Percentiles rank a stretch among this genome's conserved stretches.
These are phyloP conservation scores for Hermodice carunculata DNA, from an alignment of 2,888 invertebrate species.

Conservation along the genomic window DNA sequence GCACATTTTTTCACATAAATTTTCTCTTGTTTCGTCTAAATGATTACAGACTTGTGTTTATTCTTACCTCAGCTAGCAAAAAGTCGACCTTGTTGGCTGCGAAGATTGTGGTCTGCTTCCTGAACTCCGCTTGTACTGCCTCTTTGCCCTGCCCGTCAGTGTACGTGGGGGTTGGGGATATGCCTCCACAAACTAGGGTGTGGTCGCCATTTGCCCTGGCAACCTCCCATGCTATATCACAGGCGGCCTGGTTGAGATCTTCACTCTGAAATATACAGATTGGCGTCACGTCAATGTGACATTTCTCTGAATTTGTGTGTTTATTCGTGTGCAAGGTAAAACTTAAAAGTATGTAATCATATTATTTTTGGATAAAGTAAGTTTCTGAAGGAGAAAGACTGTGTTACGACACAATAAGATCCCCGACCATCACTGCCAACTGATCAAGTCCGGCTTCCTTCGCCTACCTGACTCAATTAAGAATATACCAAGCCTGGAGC, in stretches of 20 bases:
- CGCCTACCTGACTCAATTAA: no score
- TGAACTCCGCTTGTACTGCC: constrained; percentile 23
- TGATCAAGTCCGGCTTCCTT: no score
- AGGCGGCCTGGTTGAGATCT: constrained; percentile 21
- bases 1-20: not conserved
- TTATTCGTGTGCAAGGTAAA: no score
- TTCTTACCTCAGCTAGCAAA: constrained; percentile 29
- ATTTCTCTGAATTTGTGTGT: no score
- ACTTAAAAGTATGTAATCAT: no score
- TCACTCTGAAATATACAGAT: constrained; percentile 23
- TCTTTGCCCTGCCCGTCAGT: constrained; percentile 9
- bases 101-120: constrained; percentile 18
- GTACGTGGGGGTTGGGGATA: constrained; percentile 29
- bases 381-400: no score
- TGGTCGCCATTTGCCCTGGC: constrained; percentile 6
- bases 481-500: no score
- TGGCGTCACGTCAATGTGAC: no score
- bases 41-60: not conserved
- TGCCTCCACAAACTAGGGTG: constrained; percentile 23
- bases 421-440: no score
- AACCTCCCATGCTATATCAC: constrained; percentile 23
- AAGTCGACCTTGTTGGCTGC: constrained; percentile 21
- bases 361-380: no score
- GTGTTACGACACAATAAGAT: no score
- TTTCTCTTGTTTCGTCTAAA: no score